Conservation (phyloP, 2,888 invertebrate species). For the Halictus quadricinctus region DNA sequence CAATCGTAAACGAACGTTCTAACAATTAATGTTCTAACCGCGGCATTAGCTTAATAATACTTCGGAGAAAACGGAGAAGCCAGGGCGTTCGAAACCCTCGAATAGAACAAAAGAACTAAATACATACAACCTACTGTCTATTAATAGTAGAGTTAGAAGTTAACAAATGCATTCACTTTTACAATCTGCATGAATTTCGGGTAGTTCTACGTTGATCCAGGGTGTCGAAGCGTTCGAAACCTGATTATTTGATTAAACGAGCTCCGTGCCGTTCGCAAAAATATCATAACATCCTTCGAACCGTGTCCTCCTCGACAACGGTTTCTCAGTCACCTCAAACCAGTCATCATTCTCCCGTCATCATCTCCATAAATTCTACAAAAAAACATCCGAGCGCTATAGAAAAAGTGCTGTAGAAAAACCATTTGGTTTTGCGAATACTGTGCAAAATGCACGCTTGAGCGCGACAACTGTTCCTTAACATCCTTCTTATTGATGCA, state of each 20-base stretch:
- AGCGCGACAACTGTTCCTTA: neutral
- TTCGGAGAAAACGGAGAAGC: neutral
- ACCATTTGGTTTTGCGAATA: neutral
- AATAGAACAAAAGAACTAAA: neutral
- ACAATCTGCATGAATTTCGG: slow-evolving; percentile 7
- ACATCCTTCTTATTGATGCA: neutral
- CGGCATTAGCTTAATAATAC: neutral
- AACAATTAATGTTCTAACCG: neutral
- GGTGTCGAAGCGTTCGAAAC: neutral
- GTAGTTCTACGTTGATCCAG: neutral
- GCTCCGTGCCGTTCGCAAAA: slow-evolving; percentile 1
- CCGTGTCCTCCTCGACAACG: neutral
- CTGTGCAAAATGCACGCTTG: neutral
- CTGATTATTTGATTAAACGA: slow-evolving; percentile 45
- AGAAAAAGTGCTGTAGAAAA: neutral
- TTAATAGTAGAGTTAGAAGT: neutral
- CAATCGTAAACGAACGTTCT: neutral
- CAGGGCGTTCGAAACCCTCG: neutral
- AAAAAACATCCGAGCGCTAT: neutral
- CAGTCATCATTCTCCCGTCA: slow-evolving; percentile 91
- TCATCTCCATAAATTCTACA: slow-evolving; percentile 97
- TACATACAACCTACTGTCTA: neutral
- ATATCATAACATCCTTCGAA: slow-evolving; percentile 28
- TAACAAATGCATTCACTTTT: slow-evolving; percentile 5
- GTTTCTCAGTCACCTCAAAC: slow-evolving; percentile 5